Conservation (phyloP, 1,140 invertebrate species). For the Brachionus plicatilis region DNA sequence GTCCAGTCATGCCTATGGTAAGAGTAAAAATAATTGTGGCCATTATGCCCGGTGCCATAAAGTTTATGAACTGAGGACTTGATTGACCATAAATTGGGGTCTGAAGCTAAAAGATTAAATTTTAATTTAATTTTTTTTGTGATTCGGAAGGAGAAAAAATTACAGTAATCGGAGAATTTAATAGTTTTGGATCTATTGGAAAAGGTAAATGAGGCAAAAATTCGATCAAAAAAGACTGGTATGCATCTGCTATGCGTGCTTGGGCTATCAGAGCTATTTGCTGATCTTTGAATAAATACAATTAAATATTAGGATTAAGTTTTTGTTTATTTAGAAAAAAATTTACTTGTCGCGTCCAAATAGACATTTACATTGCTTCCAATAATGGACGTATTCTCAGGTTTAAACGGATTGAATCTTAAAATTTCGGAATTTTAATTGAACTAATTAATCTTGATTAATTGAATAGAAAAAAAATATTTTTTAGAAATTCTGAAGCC, state of each 20-base stretch:
- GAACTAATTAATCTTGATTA: neutral
- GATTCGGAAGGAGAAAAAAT: neutral
- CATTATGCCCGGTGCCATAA: conserved; percentile 88
- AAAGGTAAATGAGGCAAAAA: neutral
- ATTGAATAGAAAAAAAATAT: too few species aligned
- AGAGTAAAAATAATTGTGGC: conserved; percentile 92
- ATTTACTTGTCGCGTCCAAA: conserved; percentile 38
- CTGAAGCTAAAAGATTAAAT: conserved; percentile 61
- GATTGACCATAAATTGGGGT: conserved; percentile 79
- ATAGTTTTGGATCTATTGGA: neutral
- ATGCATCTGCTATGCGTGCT: neutral
- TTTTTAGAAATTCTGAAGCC: too few species aligned
- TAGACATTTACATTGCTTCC: conserved; percentile 27
- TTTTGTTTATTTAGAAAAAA: neutral
- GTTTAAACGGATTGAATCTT: conserved; percentile 1
- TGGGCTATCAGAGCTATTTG: conserved; percentile 23
- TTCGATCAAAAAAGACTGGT: conserved; percentile 16
- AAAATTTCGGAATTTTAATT: neutral
- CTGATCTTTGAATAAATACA: neutral
- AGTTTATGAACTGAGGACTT: conserved; percentile 83
- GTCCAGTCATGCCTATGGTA: conserved; percentile 85
- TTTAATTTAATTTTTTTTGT: neutral
- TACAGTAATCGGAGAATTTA: conserved; percentile 21
- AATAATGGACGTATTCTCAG: neutral
- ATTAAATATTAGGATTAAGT: neutral